Conservation (phyloP, 1,140 invertebrate genomes). For the Drosophila truncata region DNA sequence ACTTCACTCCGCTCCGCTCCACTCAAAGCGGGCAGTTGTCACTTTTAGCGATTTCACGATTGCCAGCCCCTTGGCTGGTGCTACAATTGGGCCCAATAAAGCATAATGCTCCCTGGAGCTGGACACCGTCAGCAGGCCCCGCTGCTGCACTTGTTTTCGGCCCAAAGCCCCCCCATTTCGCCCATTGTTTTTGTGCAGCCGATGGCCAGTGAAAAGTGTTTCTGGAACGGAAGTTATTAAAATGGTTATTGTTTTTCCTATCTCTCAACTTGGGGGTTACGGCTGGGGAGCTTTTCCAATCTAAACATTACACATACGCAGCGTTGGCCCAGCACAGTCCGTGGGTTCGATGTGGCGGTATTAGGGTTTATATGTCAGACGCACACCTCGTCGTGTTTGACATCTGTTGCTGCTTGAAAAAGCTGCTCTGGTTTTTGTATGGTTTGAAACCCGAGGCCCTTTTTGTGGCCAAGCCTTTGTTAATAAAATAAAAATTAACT, state of each 20-base stretch:
- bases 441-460: slow-evolving; percentile 1
- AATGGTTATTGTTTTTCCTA: slow-evolving; percentile 66
- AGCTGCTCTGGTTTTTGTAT: slow-evolving; percentile 10
- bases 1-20: slow-evolving; percentile 49
- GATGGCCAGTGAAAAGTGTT: slow-evolving; percentile 68
- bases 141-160: slow-evolving; percentile 54
- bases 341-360: slow-evolving; percentile 46
- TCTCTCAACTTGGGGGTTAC: slow-evolving; percentile 31
- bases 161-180: slow-evolving; percentile 16
- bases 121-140: slow-evolving; percentile 18
- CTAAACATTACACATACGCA: slow-evolving; percentile 66
- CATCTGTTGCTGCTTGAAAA: slow-evolving; percentile 46
- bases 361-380: slow-evolving; percentile 78
- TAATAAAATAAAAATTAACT: not conserved
- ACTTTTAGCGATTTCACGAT: slow-evolving; percentile 41
- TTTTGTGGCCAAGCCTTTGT: not conserved
- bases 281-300: slow-evolving; percentile 33
- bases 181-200: slow-evolving; percentile 73
- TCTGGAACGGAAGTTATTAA: slow-evolving; percentile 82
- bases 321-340: slow-evolving; percentile 11
- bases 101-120: slow-evolving; percentile 44
- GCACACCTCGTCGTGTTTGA: slow-evolving; percentile 23
- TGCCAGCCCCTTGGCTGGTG: slow-evolving; percentile 12
- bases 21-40: slow-evolving; percentile 36
- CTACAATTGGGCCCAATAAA: slow-evolving; percentile 62